Evolutionary conservation across 2,113 vertebrate species (phyloP).

Genomic region (Hipposideros armiger): DNA sequence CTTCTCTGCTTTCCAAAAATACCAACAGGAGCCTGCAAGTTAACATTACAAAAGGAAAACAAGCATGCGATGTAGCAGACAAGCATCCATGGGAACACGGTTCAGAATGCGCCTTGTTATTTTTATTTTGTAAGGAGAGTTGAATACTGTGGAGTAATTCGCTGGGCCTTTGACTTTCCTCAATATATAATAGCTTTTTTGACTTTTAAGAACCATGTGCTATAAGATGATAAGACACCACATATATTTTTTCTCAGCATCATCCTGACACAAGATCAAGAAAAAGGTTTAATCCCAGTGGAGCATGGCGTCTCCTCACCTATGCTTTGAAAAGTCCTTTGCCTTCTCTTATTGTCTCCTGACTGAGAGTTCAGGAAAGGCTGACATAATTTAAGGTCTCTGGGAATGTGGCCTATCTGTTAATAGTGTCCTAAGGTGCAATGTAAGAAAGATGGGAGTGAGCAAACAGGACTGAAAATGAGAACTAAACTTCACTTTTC

Average conservation of each 20-base stretch:
- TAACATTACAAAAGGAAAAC: conserved; percentile 42
- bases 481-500: conserved; percentile 84
- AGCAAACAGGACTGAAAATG: conserved; percentile 66
- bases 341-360: conserved; percentile 77
- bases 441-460: conserved; percentile 76
- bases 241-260: conserved; percentile 77
- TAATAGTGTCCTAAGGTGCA: conserved; percentile 55
- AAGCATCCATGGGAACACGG: neutral
- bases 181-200: conserved; percentile 63
- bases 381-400: conserved; percentile 81
- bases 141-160: conserved; percentile 52
- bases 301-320: conserved; percentile 64
- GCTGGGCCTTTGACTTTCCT: conserved; percentile 67
- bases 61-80: neutral
- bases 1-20: conserved; percentile 74
- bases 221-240: conserved; percentile 72
- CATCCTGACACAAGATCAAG: conserved; percentile 83
- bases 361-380: conserved; percentile 75
- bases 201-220: conserved; percentile 70
- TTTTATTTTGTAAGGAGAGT: conserved; percentile 70
- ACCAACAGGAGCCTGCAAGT: conserved; percentile 53
- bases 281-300: conserved; percentile 76
- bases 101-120: conserved; percentile 28
- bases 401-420: conserved; percentile 75
- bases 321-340: conserved; percentile 81